Evolutionary conservation across 2,888 invertebrate species (phyloP), one percentile per base, ranked within the genome.

Genomic region (Heteropelma amictum): DNA sequence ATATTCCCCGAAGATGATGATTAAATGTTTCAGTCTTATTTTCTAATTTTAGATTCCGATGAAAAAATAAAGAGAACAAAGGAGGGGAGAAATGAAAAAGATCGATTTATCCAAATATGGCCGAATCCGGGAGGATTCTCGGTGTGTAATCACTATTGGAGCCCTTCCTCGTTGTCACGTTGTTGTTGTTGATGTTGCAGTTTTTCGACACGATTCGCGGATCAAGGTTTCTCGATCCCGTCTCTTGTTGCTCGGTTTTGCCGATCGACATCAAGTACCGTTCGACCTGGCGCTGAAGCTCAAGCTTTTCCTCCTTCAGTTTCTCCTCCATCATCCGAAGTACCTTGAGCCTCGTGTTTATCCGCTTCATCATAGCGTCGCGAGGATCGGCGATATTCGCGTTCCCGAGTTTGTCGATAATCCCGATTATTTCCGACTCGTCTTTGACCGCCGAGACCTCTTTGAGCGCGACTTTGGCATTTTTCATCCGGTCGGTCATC

Each of bases 331-430:
- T 65, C 4, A 49, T 2, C 17, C 67, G 53, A 1, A 75, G 54
- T 19, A 33, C 40, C 14, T 56, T 70, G 3, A 70, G n/a, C 33
- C 40, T 35, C 1, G 65, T 47, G 40, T 70, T 74, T 33, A 75
- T 75, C 6, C 60, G 51, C 40, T 70, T 70, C 26, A 75, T 56
- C 65, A 70, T 70, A 0, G 65, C 28, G 35, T 70, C 54, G 1
- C 74, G 60, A 3, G 74, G 74, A 61, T 75, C 74, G 1, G 65
- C 65, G 30, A 75, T 75, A 10, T 65, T 61, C 0, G 74, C 74
- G 7, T 49, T 49, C 12, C 38, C 54, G 2, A 75, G 40, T 14
- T 70, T 65, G n/a, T 70, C 65, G 60, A 70, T 70, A 19, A 75
- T 61, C 33, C 28, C 47, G 6, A 70, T 33, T 0, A 61, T 23